Evolutionary conservation across 2,113 vertebrate genomes (phyloP).

Genomic region (Cnemophilus loriae): DNA sequence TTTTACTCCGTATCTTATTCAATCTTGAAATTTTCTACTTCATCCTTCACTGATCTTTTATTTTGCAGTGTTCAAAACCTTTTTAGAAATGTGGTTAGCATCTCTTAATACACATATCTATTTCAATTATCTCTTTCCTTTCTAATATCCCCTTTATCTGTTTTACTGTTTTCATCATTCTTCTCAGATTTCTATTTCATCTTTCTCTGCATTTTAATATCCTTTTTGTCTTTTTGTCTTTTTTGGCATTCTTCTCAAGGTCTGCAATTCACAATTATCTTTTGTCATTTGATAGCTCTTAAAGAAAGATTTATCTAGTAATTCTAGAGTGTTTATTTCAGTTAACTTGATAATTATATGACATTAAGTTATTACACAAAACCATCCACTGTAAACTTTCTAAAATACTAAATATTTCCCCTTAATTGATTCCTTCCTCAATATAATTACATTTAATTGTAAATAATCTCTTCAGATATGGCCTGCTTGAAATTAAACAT

Average conservation of each 20-base stretch:
- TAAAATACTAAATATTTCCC: neutral
- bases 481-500: neutral
- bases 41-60: conserved; percentile 2
- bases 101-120: neutral
- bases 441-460: neutral
- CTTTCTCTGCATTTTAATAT: conserved; percentile 23
- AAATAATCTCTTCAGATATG: neutral
- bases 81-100: neutral
- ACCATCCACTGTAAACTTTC: neutral
- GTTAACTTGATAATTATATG: neutral
- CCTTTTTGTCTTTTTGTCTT: neutral
- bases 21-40: conserved; percentile 1
- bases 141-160: conserved; percentile 21
- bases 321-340: neutral
- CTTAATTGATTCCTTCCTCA: neutral
- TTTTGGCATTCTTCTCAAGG: neutral
- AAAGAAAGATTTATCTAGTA: neutral
- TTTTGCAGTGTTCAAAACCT: neutral
- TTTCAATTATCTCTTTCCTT: conserved; percentile 28
- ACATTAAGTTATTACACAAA: neutral
- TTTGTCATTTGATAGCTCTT: neutral
- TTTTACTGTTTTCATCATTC: conserved; percentile 18
- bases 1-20: neutral
- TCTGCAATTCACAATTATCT: neutral
- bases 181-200: conserved; percentile 7